These are phyloP conservation scores for Myotis davidii DNA, from an alignment of 2,113 vertebrate species.

Conservation along the genomic window DNA sequence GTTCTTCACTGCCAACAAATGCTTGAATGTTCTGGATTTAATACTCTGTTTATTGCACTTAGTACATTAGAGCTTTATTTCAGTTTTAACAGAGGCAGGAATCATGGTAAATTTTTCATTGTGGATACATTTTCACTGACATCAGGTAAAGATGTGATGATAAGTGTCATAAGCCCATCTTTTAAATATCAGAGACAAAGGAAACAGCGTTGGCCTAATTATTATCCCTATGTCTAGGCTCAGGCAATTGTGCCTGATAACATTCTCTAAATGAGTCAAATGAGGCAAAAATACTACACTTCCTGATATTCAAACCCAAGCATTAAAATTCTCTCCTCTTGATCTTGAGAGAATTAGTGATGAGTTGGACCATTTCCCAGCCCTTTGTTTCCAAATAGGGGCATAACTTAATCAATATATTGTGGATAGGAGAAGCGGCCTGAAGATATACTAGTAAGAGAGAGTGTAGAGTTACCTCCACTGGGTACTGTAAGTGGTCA, in stretches of 20 bases:
- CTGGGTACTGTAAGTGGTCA: neutral
- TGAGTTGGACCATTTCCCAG: neutral
- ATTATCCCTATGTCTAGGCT: neutral
- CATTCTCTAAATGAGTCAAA: neutral
- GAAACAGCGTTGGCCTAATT: neutral
- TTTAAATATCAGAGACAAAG: neutral
- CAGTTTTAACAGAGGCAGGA: neutral
- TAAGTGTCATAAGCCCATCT: neutral
- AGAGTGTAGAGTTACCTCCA: neutral
- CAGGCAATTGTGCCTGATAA: neutral
- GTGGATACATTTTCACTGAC: neutral
- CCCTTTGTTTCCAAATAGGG: neutral
- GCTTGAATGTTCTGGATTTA: neutral
- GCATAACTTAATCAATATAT: neutral
- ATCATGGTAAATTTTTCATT: neutral
- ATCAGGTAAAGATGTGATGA: neutral
- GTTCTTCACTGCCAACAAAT: neutral
- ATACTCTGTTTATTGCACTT: neutral
- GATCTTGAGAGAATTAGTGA: neutral
- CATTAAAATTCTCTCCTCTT: neutral
- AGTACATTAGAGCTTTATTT: neutral
- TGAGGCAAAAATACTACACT: neutral
- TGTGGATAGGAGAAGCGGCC: neutral
- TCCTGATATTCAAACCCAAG: neutral
- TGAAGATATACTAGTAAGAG: neutral